Evolutionary conservation across 2,113 vertebrate genomes (phyloP).

Genomic region (Cyprinodon brontotheroides): DNA sequence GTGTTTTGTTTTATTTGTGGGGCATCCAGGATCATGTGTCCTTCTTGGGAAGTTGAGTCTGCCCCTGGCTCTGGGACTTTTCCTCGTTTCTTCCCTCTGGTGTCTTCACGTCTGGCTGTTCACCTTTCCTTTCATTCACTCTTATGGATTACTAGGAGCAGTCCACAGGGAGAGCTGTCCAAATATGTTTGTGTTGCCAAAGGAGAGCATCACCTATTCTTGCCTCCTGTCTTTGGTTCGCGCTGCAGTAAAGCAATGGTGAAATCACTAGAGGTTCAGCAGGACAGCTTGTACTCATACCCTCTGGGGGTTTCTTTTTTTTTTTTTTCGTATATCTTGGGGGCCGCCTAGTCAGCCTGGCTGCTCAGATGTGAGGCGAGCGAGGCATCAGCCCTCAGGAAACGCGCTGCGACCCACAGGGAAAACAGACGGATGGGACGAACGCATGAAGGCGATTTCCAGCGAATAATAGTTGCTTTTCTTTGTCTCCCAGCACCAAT

Average conservation of each 20-base stretch:
- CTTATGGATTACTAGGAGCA: slow-evolving; percentile 55
- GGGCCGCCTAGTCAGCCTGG: slow-evolving; percentile 78
- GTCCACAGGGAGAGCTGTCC: slow-evolving; percentile 62
- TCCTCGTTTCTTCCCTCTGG: slow-evolving; percentile 14
- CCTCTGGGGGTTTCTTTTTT: slow-evolving; percentile 75
- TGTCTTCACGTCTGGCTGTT: slow-evolving; percentile 53
- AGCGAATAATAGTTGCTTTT: slow-evolving; percentile 34
- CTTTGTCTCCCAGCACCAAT: slow-evolving; percentile 17
- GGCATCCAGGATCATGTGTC: slow-evolving; percentile 63
- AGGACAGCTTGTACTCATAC: slow-evolving; percentile 79
- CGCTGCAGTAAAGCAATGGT: slow-evolving; percentile 51
- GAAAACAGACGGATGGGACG: slow-evolving; percentile 78
- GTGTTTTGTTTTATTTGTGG: slow-evolving; percentile 61
- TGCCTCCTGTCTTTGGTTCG: slow-evolving; percentile 27
- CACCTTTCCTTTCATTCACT: slow-evolving; percentile 67
- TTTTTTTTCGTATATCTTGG: slow-evolving; percentile 38
- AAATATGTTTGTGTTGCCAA: slow-evolving; percentile 66
- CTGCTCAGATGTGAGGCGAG: slow-evolving; percentile 80
- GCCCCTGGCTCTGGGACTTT: slow-evolving; percentile 44
- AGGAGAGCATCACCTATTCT: slow-evolving; percentile 53
- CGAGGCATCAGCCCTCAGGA: slow-evolving; percentile 75
- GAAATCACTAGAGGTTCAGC: slow-evolving; percentile 73
- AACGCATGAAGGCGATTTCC: slow-evolving; percentile 54
- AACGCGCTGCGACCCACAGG: slow-evolving; percentile 76
- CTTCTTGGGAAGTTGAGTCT: slow-evolving; percentile 57